Conservation (phyloP, 2,888 invertebrate genomes). For the Megaustenia siamemsis region DNA sequence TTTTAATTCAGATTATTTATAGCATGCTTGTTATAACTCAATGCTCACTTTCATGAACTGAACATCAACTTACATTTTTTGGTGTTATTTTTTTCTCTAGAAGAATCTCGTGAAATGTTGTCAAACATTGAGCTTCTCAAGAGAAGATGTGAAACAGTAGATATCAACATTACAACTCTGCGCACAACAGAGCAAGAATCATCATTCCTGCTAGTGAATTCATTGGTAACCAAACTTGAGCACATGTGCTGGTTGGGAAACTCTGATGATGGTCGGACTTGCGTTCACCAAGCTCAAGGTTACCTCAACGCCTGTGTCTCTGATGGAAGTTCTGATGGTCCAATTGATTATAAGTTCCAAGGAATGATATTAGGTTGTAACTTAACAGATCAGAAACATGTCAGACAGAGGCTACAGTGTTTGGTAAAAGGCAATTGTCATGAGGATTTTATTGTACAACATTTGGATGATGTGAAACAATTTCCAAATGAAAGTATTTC, state of each 20-base stretch:
- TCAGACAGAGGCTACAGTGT: slow-evolving; percentile 62
- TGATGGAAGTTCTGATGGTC: slow-evolving; percentile 70
- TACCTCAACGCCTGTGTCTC: slow-evolving; percentile 80
- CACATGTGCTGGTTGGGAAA: slow-evolving; percentile 59
- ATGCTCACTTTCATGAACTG: too few species aligned
- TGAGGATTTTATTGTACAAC: background rate
- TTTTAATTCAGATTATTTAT: too few species aligned
- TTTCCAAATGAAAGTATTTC: background rate
- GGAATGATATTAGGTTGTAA: slow-evolving; percentile 79
- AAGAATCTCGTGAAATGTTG: slow-evolving; percentile 80
- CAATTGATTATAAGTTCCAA: slow-evolving; percentile 79
- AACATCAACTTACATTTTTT: too few species aligned
- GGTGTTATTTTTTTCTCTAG: slow-evolving; percentile 68
- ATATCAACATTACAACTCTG: slow-evolving; percentile 77
- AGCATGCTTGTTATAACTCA: too few species aligned
- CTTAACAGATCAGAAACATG: slow-evolving; percentile 81
- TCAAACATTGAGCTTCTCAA: slow-evolving; percentile 78
- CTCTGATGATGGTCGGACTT: slow-evolving; percentile 60
- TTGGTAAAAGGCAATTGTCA: slow-evolving; percentile 43
- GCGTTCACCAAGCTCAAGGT: slow-evolving; percentile 67
- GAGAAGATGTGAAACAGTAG: slow-evolving; percentile 79
- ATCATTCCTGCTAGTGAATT: slow-evolving; percentile 76
- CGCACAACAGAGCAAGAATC: slow-evolving; percentile 78
- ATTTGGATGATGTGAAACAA: background rate
- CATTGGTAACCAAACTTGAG: slow-evolving; percentile 74